phyloP scores from a whole-genome alignment of 2,797 vertebrate genomes.

The Gastrophryne carolinensis region DNA sequence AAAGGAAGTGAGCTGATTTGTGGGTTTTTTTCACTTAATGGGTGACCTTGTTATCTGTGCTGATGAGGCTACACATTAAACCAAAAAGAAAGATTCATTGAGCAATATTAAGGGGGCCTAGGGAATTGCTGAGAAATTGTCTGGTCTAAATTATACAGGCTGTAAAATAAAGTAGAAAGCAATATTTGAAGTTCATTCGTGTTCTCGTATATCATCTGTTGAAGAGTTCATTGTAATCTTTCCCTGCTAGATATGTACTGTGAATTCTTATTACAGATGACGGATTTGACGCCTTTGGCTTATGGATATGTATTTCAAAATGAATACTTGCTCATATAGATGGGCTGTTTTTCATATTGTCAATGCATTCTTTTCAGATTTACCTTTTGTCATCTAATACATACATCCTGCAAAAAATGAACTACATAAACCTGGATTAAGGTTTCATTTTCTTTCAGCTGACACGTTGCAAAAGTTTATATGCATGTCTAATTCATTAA shows the following conservation, averaged over 20 bases:
- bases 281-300: not conserved
- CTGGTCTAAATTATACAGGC: not conserved
- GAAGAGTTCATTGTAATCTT: not conserved
- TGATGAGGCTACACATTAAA: conserved; percentile 9
- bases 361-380: not conserved
- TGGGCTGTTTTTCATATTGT: not conserved
- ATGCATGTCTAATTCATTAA: no score
- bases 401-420: not conserved
- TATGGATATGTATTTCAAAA: not conserved
- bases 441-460: not conserved
- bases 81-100: conserved; percentile 18
- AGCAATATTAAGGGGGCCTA: conserved; percentile 20
- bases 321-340: not conserved
- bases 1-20: conserved; percentile 49
- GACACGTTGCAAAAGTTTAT: not conserved
- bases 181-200: not conserved
- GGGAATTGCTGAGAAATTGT: not conserved
- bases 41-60: conserved; percentile 19
- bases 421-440: not conserved
- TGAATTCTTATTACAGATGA: conserved; percentile 1
- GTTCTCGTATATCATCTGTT: not conserved
- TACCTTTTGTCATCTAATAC: not conserved
- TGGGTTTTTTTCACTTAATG: conserved; percentile 33
- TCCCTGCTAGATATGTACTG: not conserved
- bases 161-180: conserved; percentile 12